Percentiles rank a stretch among this genome's conserved stretches.
Conservation (phyloP, 2,113 vertebrate genomes). For the Himantopus leucocephalus region DNA sequence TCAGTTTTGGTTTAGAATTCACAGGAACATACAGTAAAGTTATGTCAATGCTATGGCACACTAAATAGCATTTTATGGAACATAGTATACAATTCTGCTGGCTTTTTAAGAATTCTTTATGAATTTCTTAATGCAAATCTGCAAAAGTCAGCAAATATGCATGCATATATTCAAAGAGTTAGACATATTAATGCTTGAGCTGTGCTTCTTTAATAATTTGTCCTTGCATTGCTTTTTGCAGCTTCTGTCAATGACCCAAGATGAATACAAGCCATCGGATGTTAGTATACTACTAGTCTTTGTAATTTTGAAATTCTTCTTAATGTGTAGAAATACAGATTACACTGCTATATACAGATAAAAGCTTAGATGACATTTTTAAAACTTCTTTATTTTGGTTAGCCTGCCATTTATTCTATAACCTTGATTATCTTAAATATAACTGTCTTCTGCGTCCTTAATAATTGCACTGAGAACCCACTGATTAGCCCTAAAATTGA, state of each 20-base stretch:
- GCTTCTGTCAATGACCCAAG: conserved; percentile 93
- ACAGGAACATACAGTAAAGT: background rate
- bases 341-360: background rate
- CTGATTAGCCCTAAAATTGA: background rate
- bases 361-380: background rate
- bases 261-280: conserved; percentile 93
- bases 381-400: background rate
- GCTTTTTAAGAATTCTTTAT: conserved; percentile 20
- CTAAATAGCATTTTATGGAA: background rate
- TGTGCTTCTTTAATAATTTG: conserved; percentile 67
- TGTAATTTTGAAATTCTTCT: conserved; percentile 5
- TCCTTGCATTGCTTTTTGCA: conserved; percentile 81
- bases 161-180: background rate
- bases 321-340: background rate
- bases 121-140: background rate
- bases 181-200: conserved; percentile 46
- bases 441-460: background rate
- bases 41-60: background rate
- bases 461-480: background rate
- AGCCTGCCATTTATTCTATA: background rate
- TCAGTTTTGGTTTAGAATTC: background rate
- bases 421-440: background rate
- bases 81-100: background rate
- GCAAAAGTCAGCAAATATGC: background rate
- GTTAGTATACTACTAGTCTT: conserved; percentile 84